These are phyloP conservation scores for Sarcophaga bullata DNA, from an alignment of 1,140 invertebrate species.

Conservation along the genomic window DNA sequence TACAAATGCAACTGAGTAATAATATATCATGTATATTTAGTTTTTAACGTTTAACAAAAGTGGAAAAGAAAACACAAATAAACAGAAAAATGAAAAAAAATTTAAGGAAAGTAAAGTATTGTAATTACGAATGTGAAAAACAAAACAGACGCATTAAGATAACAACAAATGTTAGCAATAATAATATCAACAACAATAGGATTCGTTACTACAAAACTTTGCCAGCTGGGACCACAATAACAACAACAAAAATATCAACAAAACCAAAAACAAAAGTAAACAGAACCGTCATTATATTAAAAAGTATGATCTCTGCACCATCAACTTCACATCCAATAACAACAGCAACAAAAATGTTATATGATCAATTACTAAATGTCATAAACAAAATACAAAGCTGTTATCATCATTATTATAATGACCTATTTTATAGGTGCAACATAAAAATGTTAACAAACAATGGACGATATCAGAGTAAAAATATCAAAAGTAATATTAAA, in stretches of 20 bases:
- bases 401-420: constrained; percentile 1
- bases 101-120: neutral
- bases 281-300: neutral
- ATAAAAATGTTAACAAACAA: neutral
- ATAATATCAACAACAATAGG: neutral
- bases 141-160: neutral
- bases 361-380: constrained; percentile 11
- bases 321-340: too few relatives aligned
- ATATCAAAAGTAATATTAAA: neutral
- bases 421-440: neutral
- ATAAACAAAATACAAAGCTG: neutral
- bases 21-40: neutral
- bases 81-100: neutral
- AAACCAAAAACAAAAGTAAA: neutral
- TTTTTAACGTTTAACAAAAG: neutral
- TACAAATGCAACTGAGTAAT: too few relatives aligned
- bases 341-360: too few relatives aligned
- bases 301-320: neutral
- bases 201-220: neutral
- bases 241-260: neutral
- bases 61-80: neutral
- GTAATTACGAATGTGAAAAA: constrained; percentile 2
- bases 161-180: neutral
- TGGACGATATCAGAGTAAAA: neutral
- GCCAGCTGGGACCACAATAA: neutral